These are phyloP conservation scores for Dasyprocta punctata DNA, from an alignment of 2,113 vertebrate genomes.

Conservation along the genomic window DNA sequence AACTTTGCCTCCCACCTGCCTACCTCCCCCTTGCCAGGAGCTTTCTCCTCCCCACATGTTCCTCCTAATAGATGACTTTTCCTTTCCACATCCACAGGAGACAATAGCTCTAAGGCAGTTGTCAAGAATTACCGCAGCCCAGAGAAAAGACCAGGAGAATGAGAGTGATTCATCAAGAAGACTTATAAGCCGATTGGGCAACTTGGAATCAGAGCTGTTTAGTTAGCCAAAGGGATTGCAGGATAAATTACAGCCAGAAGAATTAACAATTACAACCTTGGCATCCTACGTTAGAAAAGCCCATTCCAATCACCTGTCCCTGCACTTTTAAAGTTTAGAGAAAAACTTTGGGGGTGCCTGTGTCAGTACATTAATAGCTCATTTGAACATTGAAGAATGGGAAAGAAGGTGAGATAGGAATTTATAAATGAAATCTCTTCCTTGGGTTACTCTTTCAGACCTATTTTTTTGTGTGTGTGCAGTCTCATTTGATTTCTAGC, in stretches of 20 bases:
- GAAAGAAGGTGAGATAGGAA: constrained; percentile 14
- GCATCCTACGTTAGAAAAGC: constrained; percentile 44
- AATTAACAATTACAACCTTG: constrained; percentile 70
- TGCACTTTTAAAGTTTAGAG: constrained; percentile 24
- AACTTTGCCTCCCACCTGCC: neutral
- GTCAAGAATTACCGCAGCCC: constrained; percentile 71
- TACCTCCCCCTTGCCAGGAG: neutral
- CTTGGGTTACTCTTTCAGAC: constrained; percentile 36
- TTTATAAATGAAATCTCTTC: constrained; percentile 68
- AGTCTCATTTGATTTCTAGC: constrained; percentile 45
- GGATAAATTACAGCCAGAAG: constrained; percentile 73
- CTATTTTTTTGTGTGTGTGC: neutral
- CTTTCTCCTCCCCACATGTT: neutral
- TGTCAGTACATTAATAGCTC: constrained; percentile 31
- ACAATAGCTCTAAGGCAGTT: constrained; percentile 65
- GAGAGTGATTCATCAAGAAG: constrained; percentile 76
- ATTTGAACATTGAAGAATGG: constrained; percentile 18
- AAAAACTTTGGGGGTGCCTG: neutral
- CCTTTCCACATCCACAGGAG: neutral
- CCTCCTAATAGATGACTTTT: constrained; percentile 58
- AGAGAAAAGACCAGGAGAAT: constrained; percentile 59
- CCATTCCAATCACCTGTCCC: constrained; percentile 60
- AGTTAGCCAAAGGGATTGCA: constrained; percentile 71
- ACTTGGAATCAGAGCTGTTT: constrained; percentile 69
- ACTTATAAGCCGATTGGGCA: constrained; percentile 68